Base-by-base conservation (phyloP, 2,797 vertebrate species). In the Sandelia bainsii region DNA sequence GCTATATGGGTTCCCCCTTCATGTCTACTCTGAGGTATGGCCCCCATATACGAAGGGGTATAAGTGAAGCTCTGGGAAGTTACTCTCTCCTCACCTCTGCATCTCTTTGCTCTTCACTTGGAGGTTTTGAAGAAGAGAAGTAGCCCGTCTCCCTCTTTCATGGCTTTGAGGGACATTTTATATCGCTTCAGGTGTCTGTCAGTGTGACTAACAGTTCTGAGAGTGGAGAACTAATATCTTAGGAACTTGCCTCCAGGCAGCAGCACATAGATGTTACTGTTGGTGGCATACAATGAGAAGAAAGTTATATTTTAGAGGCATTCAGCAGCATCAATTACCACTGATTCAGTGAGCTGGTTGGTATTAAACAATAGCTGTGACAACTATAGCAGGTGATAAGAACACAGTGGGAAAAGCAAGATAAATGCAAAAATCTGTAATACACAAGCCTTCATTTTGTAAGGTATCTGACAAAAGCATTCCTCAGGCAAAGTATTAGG, bases 141-240 rank as follows among this genome's bases (percentile, higher is more conserved):
- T 78, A 69, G 81, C 79, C 85, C 62, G 72, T 83, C 81, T 88
- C 50, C 50, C 67, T 80, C 89, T 87, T 90, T 91, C 87, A 87
- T 84, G 91, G 83, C 93, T 93, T 91, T 92, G 91, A 93, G 90
- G 85, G 91, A 88, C 86, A 88, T 88, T 93, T 92, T 91, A 91
- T 87, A 91, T 87, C 80, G 87, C 88, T 88, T 89, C 85, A 91
- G 91, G 91, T 92, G 90, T 87, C 90, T 93, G 92, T 93, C 92
- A 90, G 83, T 89, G 92, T 88, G 89, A 92, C 91, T 91, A 92
- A 92, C 90, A 89, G 86, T 92, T 92, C 85, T 88, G 84, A 90
- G 89, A 92, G 87, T 74, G 75, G 82, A 87, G 88, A 89, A 80
- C 90, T 92, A 90, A 91, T 91, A 90, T 90, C 87, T 92, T 87